These are phyloP conservation scores for Labrus mixtus DNA, from an alignment of 2,113 vertebrate genomes.

Conservation along the genomic window DNA sequence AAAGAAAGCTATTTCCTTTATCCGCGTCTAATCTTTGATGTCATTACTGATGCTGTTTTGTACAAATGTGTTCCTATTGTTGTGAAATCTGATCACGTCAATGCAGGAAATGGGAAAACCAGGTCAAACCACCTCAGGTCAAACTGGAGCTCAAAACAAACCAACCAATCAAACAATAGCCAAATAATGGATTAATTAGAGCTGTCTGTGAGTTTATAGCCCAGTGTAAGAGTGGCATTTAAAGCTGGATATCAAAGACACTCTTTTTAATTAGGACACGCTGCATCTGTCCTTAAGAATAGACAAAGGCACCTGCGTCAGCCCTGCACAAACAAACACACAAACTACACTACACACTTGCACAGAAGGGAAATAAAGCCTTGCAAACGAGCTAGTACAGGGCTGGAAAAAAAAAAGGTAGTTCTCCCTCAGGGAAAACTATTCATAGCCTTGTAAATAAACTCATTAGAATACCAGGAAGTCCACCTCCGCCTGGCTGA, in stretches of 20 bases:
- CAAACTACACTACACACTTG: background rate
- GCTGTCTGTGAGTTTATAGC: background rate
- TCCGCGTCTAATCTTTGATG: constrained; percentile 19
- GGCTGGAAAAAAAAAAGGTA: constrained; percentile 24
- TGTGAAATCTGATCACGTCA: constrained; percentile 34
- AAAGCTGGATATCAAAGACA: constrained; percentile 20
- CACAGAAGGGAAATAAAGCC: constrained; percentile 32
- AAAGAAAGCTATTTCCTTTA: constrained; percentile 14
- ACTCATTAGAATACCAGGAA: constrained; percentile 74
- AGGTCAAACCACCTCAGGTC: constrained; percentile 34
- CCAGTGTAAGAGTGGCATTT: constrained; percentile 11
- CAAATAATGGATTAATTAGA: background rate
- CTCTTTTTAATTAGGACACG: constrained; percentile 2
- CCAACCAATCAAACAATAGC: background rate
- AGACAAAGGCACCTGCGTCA: constrained; percentile 57
- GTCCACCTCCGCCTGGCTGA: constrained; percentile 55
- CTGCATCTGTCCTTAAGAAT: constrained; percentile 29
- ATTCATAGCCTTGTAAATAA: constrained; percentile 77
- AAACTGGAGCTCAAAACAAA: constrained; percentile 21
- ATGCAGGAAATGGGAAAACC: constrained; percentile 18
- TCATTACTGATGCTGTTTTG: constrained; percentile 14
- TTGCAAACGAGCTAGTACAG: constrained; percentile 32
- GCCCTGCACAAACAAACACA: background rate
- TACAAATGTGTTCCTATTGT: constrained; percentile 8
- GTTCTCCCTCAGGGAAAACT: constrained; percentile 53